Evolutionary conservation across 1,140 invertebrate species (phyloP).

Genomic region (Procambarus clarkii): DNA sequence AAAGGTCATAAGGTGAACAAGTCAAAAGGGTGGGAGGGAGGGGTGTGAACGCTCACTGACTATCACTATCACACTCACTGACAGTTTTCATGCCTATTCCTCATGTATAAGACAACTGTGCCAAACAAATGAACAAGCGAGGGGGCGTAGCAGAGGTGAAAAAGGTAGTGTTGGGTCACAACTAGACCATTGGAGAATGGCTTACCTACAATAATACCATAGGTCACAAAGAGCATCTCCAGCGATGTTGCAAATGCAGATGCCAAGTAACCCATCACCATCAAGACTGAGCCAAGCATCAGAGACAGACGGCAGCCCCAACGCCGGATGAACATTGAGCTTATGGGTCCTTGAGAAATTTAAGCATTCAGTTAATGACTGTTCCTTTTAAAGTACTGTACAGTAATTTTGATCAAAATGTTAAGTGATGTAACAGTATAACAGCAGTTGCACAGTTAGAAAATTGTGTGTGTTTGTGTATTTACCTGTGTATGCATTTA

Average conservation of each 20-base stretch:
- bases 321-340: slow-evolving; percentile 72
- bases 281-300: slow-evolving; percentile 78
- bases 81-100: slow-evolving; percentile 65
- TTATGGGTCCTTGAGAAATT: slow-evolving; percentile 72
- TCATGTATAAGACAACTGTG: slow-evolving; percentile 65
- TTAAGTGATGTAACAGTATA: too few relatives aligned
- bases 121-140: slow-evolving; percentile 39
- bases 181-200: not conserved
- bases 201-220: slow-evolving; percentile 80
- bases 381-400: not conserved
- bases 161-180: not conserved
- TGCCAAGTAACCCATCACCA: slow-evolving; percentile 77
- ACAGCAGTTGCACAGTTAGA: too few relatives aligned
- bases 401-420: too few relatives aligned
- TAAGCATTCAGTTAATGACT: not conserved
- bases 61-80: too few relatives aligned
- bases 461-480: too few relatives aligned
- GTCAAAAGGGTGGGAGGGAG: slow-evolving; percentile 9
- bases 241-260: slow-evolving; percentile 78
- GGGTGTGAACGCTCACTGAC: not conserved
- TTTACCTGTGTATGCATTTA: too few relatives aligned
- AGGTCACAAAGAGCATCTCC: slow-evolving; percentile 78
- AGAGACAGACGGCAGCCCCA: slow-evolving; percentile 78
- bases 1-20: slow-evolving; percentile 17
- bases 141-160: slow-evolving; percentile 3